These are phyloP conservation scores for Julus scanicus DNA, from an alignment of 2,888 invertebrate genomes.

Conservation along the genomic window DNA sequence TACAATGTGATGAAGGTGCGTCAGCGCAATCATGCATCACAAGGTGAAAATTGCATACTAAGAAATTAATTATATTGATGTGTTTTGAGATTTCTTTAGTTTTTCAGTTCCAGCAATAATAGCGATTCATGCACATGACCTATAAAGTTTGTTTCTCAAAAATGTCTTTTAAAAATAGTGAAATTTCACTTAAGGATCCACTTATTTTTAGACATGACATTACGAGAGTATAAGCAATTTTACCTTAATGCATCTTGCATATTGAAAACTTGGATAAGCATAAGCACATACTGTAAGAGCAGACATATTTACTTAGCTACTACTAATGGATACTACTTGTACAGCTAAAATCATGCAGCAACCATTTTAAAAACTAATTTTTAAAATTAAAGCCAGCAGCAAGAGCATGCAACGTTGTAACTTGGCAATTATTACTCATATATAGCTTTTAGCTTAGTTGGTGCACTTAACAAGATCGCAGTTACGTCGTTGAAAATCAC, in stretches of 20 bases:
- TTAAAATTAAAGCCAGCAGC: slow-evolving; percentile 12
- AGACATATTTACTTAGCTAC: slow-evolving; percentile 12
- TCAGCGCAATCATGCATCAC: too few relatives aligned
- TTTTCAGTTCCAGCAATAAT: too few relatives aligned
- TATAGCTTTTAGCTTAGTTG: slow-evolving; percentile 17
- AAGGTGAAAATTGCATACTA: too few relatives aligned
- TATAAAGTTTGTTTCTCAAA: too few relatives aligned
- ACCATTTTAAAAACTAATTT: slow-evolving; percentile 25
- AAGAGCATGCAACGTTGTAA: background rate
- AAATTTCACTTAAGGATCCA: too few relatives aligned
- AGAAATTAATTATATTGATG: too few relatives aligned
- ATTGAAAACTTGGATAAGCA: background rate
- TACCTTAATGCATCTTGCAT: background rate
- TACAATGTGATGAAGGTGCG: background rate
- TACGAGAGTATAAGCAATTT: background rate
- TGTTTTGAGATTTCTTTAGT: too few relatives aligned
- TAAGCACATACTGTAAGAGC: background rate
- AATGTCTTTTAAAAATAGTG: too few relatives aligned
- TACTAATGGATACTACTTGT: background rate
- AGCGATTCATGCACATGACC: too few relatives aligned
- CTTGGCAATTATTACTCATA: background rate
- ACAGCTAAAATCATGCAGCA: background rate
- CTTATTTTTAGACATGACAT: too few relatives aligned
- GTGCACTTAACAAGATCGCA: slow-evolving; percentile 28
- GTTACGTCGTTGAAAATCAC: slow-evolving; percentile 7